These are phyloP conservation scores for Parthenolecanium corni DNA, from an alignment of 2,888 invertebrate species.

Conservation along the genomic window DNA sequence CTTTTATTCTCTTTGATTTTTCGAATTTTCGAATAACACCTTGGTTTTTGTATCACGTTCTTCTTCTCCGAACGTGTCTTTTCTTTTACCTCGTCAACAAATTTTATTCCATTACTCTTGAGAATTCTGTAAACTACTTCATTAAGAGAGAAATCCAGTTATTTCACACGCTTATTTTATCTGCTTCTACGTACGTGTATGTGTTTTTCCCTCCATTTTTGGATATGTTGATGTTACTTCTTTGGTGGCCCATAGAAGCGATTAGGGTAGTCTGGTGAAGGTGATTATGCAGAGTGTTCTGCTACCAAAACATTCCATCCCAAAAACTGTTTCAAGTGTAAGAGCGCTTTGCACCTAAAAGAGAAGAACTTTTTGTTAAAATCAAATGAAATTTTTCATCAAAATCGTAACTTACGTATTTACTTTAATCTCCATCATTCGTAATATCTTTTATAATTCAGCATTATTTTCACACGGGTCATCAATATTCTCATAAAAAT, in stretches of 20 bases:
- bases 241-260: constrained; percentile 7
- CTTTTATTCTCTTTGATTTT: too few relatives aligned
- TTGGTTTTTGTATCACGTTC: neutral
- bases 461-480: too few relatives aligned
- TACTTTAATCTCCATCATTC: too few relatives aligned
- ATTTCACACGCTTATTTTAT: constrained; percentile 12
- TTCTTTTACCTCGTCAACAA: constrained; percentile 1
- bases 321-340: too few relatives aligned
- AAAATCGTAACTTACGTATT: too few relatives aligned
- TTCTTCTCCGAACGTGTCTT: neutral
- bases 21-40: constrained; percentile 1
- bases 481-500: too few relatives aligned
- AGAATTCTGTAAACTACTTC: constrained; percentile 12
- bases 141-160: constrained; percentile 15
- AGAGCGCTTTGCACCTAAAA: too few relatives aligned
- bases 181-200: neutral
- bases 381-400: too few relatives aligned
- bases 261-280: neutral
- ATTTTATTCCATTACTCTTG: constrained; percentile 11
- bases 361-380: too few relatives aligned
- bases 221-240: constrained; percentile 1
- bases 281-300: too few relatives aligned
- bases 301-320: too few relatives aligned
- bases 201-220: neutral
- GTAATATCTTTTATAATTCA: too few relatives aligned